A percentile compares a stretch with the other conserved stretches of the same genome.
Conservation (phyloP, 2,797 vertebrate species). For the Pipistrellus nathusii region DNA sequence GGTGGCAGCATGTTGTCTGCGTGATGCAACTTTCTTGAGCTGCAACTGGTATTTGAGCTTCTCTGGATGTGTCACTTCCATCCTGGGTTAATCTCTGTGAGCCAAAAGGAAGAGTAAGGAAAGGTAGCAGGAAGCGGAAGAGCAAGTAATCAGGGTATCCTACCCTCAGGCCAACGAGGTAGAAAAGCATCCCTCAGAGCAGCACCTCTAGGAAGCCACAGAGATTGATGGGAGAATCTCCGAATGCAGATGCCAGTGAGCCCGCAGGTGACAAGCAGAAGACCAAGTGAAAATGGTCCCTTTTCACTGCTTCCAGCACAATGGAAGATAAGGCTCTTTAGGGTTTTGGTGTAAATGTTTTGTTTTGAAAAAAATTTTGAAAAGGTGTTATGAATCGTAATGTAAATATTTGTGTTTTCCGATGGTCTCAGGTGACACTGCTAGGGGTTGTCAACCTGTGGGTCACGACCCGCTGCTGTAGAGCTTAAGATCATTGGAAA, state of each 20-base stretch:
- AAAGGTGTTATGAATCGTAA: too few relatives aligned
- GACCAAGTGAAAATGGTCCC: neutral
- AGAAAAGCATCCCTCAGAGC: neutral
- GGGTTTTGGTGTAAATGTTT: neutral
- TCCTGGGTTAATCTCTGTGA: neutral
- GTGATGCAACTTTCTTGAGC: neutral
- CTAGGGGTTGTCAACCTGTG: too few relatives aligned
- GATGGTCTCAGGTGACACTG: too few relatives aligned
- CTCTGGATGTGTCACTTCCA: neutral
- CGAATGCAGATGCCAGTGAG: neutral
- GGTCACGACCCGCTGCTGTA: too few relatives aligned
- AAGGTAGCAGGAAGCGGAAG: neutral
- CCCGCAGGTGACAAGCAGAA: neutral
- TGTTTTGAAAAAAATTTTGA: neutral
- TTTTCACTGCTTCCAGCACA: neutral
- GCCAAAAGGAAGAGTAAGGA: neutral
- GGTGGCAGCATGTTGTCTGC: neutral
- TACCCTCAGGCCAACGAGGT: too few relatives aligned
- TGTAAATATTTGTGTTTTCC: too few relatives aligned
- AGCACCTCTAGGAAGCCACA: neutral
- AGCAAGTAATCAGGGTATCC: neutral
- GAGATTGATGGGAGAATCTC: neutral
- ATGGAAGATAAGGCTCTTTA: neutral
- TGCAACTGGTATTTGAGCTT: neutral
- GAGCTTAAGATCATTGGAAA: too few relatives aligned